These are phyloP conservation scores for Ciconia boyciana DNA, from an alignment of 2,113 vertebrate species.

Conservation along the genomic window DNA sequence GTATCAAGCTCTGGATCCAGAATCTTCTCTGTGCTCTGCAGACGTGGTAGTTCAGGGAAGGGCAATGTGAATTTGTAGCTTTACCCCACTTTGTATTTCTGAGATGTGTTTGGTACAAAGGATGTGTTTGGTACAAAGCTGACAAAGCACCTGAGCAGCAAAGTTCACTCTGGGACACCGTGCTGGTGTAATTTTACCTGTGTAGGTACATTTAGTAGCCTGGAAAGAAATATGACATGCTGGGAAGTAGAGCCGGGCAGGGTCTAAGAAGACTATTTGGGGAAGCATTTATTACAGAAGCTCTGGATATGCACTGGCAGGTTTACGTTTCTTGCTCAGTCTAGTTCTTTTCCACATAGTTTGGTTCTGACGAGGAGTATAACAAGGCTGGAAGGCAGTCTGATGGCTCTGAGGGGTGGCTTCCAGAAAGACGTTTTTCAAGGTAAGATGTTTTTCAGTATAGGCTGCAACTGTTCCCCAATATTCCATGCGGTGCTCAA, in stretches of 20 bases:
- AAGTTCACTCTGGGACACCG: background rate
- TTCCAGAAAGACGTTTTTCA: background rate
- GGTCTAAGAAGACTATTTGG: background rate
- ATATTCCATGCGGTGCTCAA: background rate
- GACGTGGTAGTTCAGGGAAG: background rate
- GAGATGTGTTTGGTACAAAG: background rate
- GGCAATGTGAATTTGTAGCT: background rate
- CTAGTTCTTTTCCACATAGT: background rate
- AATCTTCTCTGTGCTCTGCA: background rate
- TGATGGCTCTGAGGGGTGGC: background rate
- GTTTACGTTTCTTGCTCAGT: background rate
- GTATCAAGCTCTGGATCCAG: background rate
- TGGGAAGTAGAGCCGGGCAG: background rate
- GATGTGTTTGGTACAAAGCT: background rate
- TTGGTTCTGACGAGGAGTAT: background rate
- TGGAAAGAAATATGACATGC: background rate
- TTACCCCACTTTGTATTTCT: background rate
- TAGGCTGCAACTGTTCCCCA: background rate
- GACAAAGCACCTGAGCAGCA: background rate
- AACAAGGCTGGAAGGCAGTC: background rate
- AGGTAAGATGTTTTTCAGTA: background rate
- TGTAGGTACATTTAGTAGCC: background rate
- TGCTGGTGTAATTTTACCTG: background rate
- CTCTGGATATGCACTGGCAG: background rate
- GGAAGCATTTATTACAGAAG: background rate